Evolutionary conservation across 1,140 invertebrate species (phyloP).

Genomic region (Zaprionus gabonicus): DNA sequence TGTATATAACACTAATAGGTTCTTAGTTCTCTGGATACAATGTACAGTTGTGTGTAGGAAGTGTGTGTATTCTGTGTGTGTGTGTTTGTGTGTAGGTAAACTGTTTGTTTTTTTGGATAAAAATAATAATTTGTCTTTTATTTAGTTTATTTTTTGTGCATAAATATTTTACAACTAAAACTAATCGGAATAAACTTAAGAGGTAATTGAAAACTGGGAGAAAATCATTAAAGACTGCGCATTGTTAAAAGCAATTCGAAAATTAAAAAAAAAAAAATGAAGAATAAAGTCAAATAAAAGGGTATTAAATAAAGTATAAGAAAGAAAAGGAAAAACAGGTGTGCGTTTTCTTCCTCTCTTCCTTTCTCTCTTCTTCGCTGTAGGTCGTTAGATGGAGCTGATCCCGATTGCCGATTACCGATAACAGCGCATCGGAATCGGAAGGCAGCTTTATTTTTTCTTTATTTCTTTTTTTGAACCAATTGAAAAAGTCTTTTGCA

Average conservation of each 20-base stretch:
- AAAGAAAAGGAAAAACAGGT: not conserved
- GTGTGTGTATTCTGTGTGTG: conserved; percentile 21
- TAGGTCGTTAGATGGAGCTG: conserved; percentile 38
- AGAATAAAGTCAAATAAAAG: conserved; percentile 1
- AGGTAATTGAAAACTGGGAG: conserved; percentile 41
- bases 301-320: conserved; percentile 4
- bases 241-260: conserved; percentile 42
- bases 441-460: conserved; percentile 5
- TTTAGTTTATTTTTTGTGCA: conserved; percentile 77
- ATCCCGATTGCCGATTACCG: not conserved
- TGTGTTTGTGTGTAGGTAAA: conserved; percentile 21
- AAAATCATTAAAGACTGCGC: conserved; percentile 50
- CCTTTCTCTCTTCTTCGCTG: conserved; percentile 12
- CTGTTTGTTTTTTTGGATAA: conserved; percentile 43
- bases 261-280: conserved; percentile 23
- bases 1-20: not conserved
- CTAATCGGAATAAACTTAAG: conserved; percentile 70
- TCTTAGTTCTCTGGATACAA: not conserved
- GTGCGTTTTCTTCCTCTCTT: not conserved
- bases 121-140: conserved; percentile 63
- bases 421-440: not conserved
- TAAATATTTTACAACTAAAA: conserved; percentile 81
- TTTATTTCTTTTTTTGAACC: conserved; percentile 57
- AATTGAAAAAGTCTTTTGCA: conserved; percentile 62
- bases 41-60: conserved; percentile 8